Evolutionary conservation across 2,113 vertebrate genomes (phyloP).

Genomic region (Copsychus sechellarum): DNA sequence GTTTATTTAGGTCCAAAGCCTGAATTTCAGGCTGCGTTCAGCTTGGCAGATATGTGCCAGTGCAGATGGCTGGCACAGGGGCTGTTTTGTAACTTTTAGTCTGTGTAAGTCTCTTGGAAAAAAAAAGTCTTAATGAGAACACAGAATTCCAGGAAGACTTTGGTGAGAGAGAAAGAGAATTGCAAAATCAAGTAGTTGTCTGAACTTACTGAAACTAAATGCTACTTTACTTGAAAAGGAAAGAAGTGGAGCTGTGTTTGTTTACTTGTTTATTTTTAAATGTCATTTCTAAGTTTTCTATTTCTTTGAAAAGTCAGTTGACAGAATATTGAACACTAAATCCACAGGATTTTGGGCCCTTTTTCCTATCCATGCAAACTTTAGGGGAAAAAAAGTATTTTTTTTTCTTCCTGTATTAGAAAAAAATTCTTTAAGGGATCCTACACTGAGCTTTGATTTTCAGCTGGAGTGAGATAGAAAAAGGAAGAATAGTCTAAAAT

Average conservation of each 20-base stretch:
- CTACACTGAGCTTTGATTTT: constrained; percentile 71
- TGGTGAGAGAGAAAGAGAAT: neutral
- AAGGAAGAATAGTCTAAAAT: constrained; percentile 60
- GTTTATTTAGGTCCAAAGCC: neutral
- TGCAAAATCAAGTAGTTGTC: neutral
- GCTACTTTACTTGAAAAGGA: neutral
- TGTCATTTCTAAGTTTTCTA: neutral
- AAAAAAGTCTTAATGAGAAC: neutral
- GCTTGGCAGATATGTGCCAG: neutral
- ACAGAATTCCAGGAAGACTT: neutral
- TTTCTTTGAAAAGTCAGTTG: neutral
- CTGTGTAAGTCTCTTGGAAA: neutral
- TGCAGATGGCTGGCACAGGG: constrained; percentile 4
- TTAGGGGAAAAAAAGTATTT: neutral
- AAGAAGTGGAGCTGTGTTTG: neutral
- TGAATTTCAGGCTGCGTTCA: neutral
- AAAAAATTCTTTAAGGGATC: constrained; percentile 57
- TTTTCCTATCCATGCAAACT: neutral
- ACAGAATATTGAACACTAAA: constrained; percentile 3
- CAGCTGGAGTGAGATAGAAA: constrained; percentile 49
- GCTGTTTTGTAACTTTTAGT: neutral
- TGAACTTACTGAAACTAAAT: neutral
- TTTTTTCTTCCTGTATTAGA: neutral
- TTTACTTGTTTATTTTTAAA: constrained; percentile 32
- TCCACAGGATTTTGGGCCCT: neutral